Conservation (phyloP, 2,113 vertebrate species). For the Galemys pyrenaicus region DNA sequence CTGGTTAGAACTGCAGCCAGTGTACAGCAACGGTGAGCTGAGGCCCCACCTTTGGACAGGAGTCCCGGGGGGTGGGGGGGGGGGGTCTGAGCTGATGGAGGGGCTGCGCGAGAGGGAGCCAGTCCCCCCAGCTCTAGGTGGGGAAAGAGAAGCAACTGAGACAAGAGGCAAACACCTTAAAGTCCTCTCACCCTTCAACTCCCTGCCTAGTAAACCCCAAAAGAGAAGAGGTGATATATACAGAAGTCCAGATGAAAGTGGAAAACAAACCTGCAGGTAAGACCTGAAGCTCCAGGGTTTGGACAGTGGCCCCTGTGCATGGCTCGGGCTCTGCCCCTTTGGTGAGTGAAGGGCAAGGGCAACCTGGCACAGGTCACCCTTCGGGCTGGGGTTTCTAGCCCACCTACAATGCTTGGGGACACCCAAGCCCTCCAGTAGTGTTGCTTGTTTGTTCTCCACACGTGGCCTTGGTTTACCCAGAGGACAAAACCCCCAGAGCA, state of each 20-base stretch:
- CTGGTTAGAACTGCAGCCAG: slow-evolving; percentile 60
- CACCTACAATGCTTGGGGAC: not conserved
- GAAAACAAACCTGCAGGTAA: slow-evolving; percentile 39
- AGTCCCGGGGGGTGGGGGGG: not conserved
- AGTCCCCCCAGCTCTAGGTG: not conserved
- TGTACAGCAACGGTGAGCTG: slow-evolving; percentile 65
- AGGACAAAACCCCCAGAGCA: not conserved
- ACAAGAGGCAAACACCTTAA: not conserved
- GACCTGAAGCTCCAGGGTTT: not conserved
- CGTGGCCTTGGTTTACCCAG: not conserved
- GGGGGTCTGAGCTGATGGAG: not conserved
- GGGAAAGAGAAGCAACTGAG: not conserved
- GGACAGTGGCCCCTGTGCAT: accelerated
- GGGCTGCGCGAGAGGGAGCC: accelerated
- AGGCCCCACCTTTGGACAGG: not conserved
- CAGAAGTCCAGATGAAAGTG: not conserved
- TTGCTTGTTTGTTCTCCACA: not conserved
- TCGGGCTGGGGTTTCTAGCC: not conserved
- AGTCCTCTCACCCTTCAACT: not conserved
- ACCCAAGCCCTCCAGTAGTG: too few relatives aligned
- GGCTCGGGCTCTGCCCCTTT: too few relatives aligned
- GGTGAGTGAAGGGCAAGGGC: not conserved
- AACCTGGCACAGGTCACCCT: not conserved
- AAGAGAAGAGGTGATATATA: slow-evolving; percentile 45
- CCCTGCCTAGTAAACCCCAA: slow-evolving; percentile 49